Percentiles rank a stretch among this genome's conserved stretches.
These are phyloP conservation scores for Philopedon plagiatum DNA, from an alignment of 2,888 invertebrate species.

Conservation along the genomic window DNA sequence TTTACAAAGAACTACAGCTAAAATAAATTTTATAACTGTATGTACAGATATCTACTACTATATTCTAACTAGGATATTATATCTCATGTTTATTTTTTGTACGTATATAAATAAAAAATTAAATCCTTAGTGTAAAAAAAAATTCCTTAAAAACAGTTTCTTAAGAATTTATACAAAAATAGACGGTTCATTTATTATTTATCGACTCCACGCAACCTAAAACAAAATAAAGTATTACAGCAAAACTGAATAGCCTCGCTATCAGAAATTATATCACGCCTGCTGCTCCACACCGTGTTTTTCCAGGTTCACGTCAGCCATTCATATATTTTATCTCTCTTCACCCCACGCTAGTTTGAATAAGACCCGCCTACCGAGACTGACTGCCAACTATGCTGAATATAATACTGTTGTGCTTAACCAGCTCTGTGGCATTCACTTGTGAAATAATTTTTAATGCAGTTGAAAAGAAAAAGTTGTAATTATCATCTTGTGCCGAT, in stretches of 20 bases:
- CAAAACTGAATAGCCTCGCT: slow-evolving; percentile 12
- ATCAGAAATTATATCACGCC: slow-evolving; percentile 22
- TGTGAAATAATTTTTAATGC: neutral
- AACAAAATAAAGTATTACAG: slow-evolving; percentile 5
- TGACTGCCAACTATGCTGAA: slow-evolving; percentile 19
- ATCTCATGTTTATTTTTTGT: no score
- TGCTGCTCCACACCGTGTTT: neutral
- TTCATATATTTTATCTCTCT: slow-evolving; percentile 16
- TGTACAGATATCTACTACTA: no score
- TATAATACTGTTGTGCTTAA: slow-evolving; percentile 15
- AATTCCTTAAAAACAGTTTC: neutral
- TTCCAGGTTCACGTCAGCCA: slow-evolving; percentile 16
- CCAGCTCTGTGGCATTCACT: neutral
- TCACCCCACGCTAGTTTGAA: neutral
- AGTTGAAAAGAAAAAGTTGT: neutral
- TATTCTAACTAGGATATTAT: no score
- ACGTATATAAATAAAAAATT: no score
- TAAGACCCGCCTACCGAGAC: slow-evolving; percentile 19
- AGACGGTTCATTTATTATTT: neutral
- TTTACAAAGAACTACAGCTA: no score
- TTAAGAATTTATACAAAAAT: neutral
- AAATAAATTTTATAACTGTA: no score
- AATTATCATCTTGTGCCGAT: neutral
- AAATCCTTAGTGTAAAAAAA: no score
- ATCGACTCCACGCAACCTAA: slow-evolving; percentile 9